Percentiles rank a stretch among this genome's conserved stretches.
phyloP scores from a whole-genome alignment of 2,113 vertebrate genomes.

The Apus apus region DNA sequence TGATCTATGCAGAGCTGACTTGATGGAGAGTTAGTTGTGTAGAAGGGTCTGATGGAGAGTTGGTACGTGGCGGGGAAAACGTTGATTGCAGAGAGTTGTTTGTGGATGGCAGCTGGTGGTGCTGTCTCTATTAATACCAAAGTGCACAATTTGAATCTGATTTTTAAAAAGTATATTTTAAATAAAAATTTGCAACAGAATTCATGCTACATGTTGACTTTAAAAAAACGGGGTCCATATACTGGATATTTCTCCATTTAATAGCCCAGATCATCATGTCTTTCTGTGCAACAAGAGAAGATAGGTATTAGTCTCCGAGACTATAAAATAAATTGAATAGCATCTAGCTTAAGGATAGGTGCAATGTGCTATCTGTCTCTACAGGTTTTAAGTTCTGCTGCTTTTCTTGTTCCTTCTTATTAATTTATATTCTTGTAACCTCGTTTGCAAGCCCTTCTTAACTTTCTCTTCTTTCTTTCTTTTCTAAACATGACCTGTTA shows the following conservation, averaged over 20 bases:
- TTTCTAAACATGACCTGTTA: neutral
- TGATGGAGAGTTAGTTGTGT: too few species aligned
- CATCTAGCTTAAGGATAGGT: neutral
- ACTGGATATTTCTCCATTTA: neutral
- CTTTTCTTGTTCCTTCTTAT: neutral
- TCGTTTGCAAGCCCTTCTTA: neutral
- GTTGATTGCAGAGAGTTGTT: too few species aligned
- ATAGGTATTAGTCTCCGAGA: neutral
- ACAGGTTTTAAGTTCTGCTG: neutral
- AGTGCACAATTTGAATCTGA: neutral
- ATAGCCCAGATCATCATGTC: neutral
- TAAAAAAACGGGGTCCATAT: neutral
- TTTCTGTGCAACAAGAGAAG: neutral
- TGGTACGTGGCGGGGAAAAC: too few species aligned
- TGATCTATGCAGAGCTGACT: too few species aligned
- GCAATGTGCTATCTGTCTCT: neutral
- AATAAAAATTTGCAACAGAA: neutral
- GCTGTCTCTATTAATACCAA: neutral
- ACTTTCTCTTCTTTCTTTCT: neutral
- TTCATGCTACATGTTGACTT: neutral
- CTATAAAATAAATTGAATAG: neutral
- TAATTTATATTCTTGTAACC: neutral
- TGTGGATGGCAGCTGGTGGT: too few species aligned
- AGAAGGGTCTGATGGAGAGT: too few species aligned
- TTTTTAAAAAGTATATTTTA: neutral